Conservation (phyloP, 1,140 invertebrate species). For the Zaprionus taronus region DNA sequence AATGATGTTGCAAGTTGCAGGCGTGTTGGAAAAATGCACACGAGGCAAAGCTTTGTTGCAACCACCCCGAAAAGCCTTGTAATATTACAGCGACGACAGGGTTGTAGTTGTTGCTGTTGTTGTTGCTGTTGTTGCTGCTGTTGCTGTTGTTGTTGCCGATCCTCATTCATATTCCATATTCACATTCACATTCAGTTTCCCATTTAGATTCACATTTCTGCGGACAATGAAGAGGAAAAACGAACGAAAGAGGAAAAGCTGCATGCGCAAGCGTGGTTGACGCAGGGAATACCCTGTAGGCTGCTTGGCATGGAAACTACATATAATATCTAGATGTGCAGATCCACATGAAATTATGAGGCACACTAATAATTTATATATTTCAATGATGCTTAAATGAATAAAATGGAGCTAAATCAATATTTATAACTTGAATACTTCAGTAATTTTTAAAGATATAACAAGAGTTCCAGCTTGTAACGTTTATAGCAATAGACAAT, state of each 20-base stretch:
- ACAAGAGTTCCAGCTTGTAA: too few species aligned
- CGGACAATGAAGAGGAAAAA: conserved; percentile 42
- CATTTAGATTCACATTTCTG: conserved; percentile 6
- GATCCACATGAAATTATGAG: too few species aligned
- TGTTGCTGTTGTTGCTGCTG: background rate
- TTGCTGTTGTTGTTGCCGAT: background rate
- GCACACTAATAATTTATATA: too few species aligned
- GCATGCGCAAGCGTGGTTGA: background rate
- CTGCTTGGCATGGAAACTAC: too few species aligned
- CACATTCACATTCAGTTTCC: conserved; percentile 13
- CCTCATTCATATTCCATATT: conserved; percentile 23
- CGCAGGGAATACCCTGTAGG: background rate
- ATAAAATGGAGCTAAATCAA: too few species aligned
- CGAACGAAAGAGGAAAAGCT: background rate
- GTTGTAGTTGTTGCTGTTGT: conserved; percentile 18
- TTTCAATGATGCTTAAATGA: too few species aligned
- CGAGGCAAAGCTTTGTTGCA: conserved; percentile 40
- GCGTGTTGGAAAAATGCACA: conserved; percentile 31
- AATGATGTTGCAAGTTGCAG: conserved; percentile 34
- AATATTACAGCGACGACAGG: conserved; percentile 27
- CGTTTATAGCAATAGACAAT: too few species aligned
- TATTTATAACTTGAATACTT: background rate
- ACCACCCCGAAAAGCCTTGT: conserved; percentile 20
- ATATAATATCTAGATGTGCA: too few species aligned
- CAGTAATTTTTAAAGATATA: background rate